Conservation (phyloP, 2,888 invertebrate genomes). For the Nematopogon swammerdamellus region DNA sequence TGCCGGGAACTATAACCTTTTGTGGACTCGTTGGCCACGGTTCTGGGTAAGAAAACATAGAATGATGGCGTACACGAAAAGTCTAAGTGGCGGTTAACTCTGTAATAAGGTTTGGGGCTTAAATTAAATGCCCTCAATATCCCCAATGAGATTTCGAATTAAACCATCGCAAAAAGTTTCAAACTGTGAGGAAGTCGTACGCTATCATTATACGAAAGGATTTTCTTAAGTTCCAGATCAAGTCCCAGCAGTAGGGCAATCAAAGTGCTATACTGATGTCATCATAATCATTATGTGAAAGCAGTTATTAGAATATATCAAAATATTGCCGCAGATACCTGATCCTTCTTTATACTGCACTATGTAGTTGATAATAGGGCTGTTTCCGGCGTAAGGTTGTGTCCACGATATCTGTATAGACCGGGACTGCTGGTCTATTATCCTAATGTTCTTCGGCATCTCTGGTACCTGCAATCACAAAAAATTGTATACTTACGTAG, state of each 20-base stretch:
- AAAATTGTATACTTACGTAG: not conserved
- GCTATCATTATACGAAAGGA: no score
- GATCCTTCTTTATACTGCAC: conserved; percentile 85
- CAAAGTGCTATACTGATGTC: no score
- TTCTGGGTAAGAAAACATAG: conserved; percentile 54
- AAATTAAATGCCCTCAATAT: not conserved
- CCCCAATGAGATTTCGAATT: no score
- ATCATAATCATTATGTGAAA: not conserved
- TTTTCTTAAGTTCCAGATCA: no score
- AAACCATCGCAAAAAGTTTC: no score
- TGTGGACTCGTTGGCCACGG: conserved; percentile 80
- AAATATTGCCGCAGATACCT: conserved; percentile 56
- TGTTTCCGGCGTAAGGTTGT: conserved; percentile 85
- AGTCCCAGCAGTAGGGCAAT: not conserved
- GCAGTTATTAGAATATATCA: not conserved
- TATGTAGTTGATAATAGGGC: conserved; percentile 83
- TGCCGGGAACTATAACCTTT: conserved; percentile 77
- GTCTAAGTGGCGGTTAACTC: not conserved
- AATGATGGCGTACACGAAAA: not conserved
- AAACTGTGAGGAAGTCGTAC: no score
- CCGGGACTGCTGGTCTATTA: conserved; percentile 81
- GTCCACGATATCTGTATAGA: conserved; percentile 87
- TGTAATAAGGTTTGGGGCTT: not conserved
- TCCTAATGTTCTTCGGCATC: conserved; percentile 80
- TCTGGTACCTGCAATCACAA: conserved; percentile 75